Base-by-base conservation (phyloP, 1,140 invertebrate genomes). In the Epicauta chinensis region DNA sequence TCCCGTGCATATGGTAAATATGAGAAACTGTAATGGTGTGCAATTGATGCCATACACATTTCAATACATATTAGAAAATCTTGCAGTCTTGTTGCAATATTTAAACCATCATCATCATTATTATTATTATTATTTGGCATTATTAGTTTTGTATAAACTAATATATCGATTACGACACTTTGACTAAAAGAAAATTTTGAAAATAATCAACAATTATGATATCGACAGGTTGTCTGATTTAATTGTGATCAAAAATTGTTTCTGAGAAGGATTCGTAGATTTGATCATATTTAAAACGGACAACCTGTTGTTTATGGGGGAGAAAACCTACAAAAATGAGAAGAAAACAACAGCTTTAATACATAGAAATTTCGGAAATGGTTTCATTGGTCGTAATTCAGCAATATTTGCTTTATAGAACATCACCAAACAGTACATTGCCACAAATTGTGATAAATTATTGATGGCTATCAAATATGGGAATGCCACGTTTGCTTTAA, bases 321-420 rank as follows among this genome's bases (percentile, higher is more conserved):
- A 3, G 30, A 40, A 29, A 49, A 85, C 91, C 87, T 82, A 96
- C 93, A 96, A 97, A 74, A 98, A 98, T 46, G 93, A 96, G 65
- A 97, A 93, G 75, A 98, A 98, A 10, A 98, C 91, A 46, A 98
- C 94, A 64, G 91, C 89, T 78, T 98, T 98, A 53, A 98, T 96
- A 70, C 94, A 97, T n/a, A 97, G 75, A 75, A 97, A 97, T 73
- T 98, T 97, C 49, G 89, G 87, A 58, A 98, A 79, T 5, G 94
- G 93, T 65, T 87, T 87, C 84, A 97, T 93, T 12, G 93, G 92
- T 58, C 82, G 80, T 4, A 97, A 71, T 71, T 95, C 90, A 55
- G 85, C 79, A 61, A 82, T 81, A 71, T 90, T 93, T 7, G 91
- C 92, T 73, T 80, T 82, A 69, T 98, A 98, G 71, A 98, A 97